Percentiles rank a stretch among this genome's conserved stretches.
phyloP scores from a whole-genome alignment of 2,888 invertebrate species.

The Muschampia plurimacula region DNA sequence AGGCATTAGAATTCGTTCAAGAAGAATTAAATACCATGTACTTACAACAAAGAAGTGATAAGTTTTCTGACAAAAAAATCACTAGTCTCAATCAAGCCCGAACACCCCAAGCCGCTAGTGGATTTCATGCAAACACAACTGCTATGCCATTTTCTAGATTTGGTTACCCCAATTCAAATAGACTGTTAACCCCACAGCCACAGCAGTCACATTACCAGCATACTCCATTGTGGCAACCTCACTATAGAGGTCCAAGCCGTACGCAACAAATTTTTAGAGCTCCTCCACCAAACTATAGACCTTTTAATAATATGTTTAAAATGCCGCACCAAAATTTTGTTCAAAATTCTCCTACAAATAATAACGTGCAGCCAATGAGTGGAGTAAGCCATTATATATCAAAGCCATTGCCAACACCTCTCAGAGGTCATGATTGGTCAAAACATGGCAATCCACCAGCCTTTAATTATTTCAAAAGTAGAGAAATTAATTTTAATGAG shows the following conservation, averaged over 20 bases:
- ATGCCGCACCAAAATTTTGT: background rate
- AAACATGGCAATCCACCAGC: slow-evolving; percentile 17
- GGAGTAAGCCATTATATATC: slow-evolving; percentile 6
- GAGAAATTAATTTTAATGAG: slow-evolving; percentile 21
- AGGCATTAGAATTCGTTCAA: slow-evolving; percentile 27
- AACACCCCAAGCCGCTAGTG: background rate
- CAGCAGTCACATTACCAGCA: background rate
- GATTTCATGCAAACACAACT: background rate
- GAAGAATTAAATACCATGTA: slow-evolving; percentile 19
- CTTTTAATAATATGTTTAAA: background rate
- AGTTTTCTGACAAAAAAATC: background rate
- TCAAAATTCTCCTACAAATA: background rate
- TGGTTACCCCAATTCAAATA: background rate
- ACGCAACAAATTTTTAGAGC: slow-evolving; percentile 20
- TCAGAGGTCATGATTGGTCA: slow-evolving; percentile 13
- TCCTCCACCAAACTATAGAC: slow-evolving; percentile 5
- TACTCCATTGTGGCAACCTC: background rate
- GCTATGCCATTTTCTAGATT: too few species aligned
- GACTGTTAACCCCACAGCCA: background rate
- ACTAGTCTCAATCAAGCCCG: background rate
- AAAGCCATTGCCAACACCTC: slow-evolving; percentile 5
- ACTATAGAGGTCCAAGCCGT: background rate
- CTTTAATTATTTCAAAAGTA: slow-evolving; percentile 16
- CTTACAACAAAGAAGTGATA: background rate
- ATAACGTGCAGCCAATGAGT: slow-evolving; percentile 23